Percentiles rank a stretch among this genome's conserved stretches.
Evolutionary conservation across 2,888 invertebrate species (phyloP).

Genomic region (Elaeidobius kamerunicus): DNA sequence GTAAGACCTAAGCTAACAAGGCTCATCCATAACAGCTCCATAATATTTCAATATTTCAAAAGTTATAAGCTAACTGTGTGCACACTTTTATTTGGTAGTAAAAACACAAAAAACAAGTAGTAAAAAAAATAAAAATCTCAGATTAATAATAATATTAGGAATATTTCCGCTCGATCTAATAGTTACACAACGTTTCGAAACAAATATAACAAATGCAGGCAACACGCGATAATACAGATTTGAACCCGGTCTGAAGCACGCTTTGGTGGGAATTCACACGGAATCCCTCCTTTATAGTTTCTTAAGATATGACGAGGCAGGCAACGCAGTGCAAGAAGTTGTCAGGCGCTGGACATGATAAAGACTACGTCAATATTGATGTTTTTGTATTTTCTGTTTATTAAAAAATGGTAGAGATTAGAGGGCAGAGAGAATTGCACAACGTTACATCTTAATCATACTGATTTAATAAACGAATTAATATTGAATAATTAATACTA

Average conservation of each 20-base stretch:
- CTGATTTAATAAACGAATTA: too few species aligned
- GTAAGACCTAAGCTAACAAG: conserved; percentile 62
- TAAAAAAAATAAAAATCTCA: neutral
- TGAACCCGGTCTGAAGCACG: conserved; percentile 1
- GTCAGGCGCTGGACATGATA: too few species aligned
- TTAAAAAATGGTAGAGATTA: too few species aligned
- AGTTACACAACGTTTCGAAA: conserved; percentile 13
- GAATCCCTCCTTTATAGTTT: conserved; percentile 18
- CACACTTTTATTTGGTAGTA: neutral
- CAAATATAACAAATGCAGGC: conserved; percentile 3
- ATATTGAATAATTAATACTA: too few species aligned
- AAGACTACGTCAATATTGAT: too few species aligned
- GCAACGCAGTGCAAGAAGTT: neutral
- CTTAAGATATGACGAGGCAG: neutral
- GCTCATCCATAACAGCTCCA: conserved; percentile 64
- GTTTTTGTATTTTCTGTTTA: too few species aligned
- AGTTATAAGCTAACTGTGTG: neutral
- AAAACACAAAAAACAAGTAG: neutral
- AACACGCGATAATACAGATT: neutral
- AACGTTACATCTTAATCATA: too few species aligned
- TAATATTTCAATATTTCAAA: conserved; percentile 40
- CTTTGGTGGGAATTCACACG: conserved; percentile 15
- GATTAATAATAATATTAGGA: too few species aligned
- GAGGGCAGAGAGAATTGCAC: too few species aligned
- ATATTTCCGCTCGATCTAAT: neutral